These are phyloP conservation scores for Pterocles gutturalis DNA, from an alignment of 2,113 vertebrate genomes.

Conservation along the genomic window DNA sequence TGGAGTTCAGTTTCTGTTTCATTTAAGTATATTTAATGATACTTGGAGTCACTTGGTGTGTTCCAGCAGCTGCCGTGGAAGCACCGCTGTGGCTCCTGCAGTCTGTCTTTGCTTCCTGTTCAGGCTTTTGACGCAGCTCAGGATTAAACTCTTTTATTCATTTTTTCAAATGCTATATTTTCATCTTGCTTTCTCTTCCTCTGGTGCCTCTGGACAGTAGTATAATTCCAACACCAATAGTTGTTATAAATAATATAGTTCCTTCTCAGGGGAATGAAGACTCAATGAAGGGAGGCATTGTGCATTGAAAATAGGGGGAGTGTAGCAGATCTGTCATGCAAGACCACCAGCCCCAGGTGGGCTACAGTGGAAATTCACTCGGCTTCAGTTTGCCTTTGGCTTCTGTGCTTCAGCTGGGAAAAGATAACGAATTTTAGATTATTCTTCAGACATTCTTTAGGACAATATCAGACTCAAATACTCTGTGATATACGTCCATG, in stretches of 20 bases:
- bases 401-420: not conserved
- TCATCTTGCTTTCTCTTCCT: not conserved
- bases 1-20: not conserved
- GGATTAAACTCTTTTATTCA: not conserved
- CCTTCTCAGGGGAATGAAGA: not conserved
- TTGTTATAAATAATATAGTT: not conserved
- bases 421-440: not conserved
- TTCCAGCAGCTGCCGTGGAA: not conserved
- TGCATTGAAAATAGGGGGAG: not conserved
- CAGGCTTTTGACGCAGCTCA: not conserved
- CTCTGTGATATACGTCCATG: not conserved
- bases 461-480: not conserved
- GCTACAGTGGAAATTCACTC: not conserved
- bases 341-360: not conserved
- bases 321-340: not conserved
- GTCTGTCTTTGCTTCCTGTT: not conserved
- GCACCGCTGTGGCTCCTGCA: not conserved
- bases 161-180: not conserved
- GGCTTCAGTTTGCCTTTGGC: not conserved
- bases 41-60: fast-evolving
- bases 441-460: not conserved
- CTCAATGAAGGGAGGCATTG: not conserved
- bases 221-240: not conserved
- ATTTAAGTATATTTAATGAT: not conserved
- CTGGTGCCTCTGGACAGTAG: not conserved